Base-by-base conservation (phyloP, 2,888 invertebrate genomes). In the Dendrolimus pini region DNA sequence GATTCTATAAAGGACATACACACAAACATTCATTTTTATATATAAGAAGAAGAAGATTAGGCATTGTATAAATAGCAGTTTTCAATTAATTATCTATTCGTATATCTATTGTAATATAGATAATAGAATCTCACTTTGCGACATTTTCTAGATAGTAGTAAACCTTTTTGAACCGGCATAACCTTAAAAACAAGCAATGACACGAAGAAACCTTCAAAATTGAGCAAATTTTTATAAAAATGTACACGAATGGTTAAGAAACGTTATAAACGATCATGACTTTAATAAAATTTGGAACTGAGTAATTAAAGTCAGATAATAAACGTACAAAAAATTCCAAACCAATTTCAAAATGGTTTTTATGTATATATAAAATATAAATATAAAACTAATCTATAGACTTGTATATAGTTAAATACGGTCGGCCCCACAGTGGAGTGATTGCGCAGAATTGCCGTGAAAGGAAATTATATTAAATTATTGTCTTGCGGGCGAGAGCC, bases 391-490 rank as follows among this genome's bases (percentile, higher is more conserved):
- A 30, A 30, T 30, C 30, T 30, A 30, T 30, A 30, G 47, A 47
- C 47, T 10, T 47, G 47, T 47, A 47, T 47, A 47, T 12, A 47
- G 12, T 47, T 47, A 47, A 30, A 47, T 47, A 9, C 47, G 47
- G 47, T 47, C 9, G 47, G 47, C 47, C 47, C 47, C 47, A 47
- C 47, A 12, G 8, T 6, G 58, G 60, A 62, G 65, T 77, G 75
- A 78, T 79, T 78, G 75, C 68, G 77, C 74, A 75, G 74, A 75
- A 74, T 70, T 71, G 73, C 69, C 74, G 77, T 77, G 79, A 81
- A 83, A 81, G 82, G 78, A 83, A 84, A 82, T 83, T 78, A 79
- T 75, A 75, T 70, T 72, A 75, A 82, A 83, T 83, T 82, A 82
- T 78, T 79, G 75, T 79, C 75, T 80, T 74, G 72, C 64, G 58